Percentiles rank a stretch among this genome's conserved stretches.
These are phyloP conservation scores for Teleogryllus oceanicus DNA, from an alignment of 2,888 invertebrate species.

Conservation along the genomic window DNA sequence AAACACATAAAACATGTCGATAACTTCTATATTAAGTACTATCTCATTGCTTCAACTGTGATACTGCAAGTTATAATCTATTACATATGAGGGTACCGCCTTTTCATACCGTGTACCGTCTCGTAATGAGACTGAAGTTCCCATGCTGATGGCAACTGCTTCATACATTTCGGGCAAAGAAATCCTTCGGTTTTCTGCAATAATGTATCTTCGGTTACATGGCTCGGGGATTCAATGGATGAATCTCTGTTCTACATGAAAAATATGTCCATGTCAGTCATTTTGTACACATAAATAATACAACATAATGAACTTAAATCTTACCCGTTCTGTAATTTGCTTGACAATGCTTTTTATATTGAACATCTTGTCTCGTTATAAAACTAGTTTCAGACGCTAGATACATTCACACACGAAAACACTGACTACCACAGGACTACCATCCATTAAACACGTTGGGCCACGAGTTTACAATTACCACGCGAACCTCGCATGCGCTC, in stretches of 20 bases:
- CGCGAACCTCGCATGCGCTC: too few relatives aligned
- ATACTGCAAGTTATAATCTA: not conserved
- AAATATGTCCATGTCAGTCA: too few relatives aligned
- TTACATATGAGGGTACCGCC: not conserved
- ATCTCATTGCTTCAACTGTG: not conserved
- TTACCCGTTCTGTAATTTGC: conserved; percentile 41
- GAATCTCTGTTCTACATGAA: not conserved
- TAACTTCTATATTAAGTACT: not conserved
- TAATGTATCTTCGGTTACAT: not conserved
- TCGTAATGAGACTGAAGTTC: conserved; percentile 47
- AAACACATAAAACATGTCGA: too few relatives aligned
- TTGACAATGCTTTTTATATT: conserved; percentile 41
- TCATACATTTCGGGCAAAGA: conserved; percentile 49
- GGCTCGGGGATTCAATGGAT: not conserved
- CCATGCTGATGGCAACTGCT: conserved; percentile 48
- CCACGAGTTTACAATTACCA: too few relatives aligned
- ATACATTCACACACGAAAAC: too few relatives aligned
- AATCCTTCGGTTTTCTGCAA: conserved; percentile 48
- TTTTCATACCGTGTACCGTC: conserved; percentile 36
- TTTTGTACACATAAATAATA: not conserved
- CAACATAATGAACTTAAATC: not conserved
- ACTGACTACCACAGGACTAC: too few relatives aligned
- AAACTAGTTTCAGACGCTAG: too few relatives aligned
- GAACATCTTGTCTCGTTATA: conserved; percentile 36
- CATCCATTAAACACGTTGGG: too few relatives aligned